Conservation (phyloP, 2,797 vertebrate genomes). For the Bovichtus variegatus region DNA sequence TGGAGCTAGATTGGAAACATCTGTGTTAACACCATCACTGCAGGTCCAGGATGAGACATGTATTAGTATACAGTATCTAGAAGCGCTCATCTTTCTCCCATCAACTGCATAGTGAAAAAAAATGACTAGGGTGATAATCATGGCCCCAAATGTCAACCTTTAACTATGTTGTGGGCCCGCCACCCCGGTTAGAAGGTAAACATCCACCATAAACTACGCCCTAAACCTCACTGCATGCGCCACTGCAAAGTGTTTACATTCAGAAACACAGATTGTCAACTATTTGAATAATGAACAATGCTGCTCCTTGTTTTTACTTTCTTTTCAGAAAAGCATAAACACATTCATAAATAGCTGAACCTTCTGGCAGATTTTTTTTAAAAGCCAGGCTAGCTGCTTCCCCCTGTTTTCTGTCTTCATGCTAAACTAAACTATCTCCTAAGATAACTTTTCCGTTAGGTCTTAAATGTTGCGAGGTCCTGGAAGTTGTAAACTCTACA, state of each 20-base stretch:
- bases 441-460: background rate
- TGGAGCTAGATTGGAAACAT: background rate
- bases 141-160: conserved; percentile 13
- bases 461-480: background rate
- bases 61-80: conserved; percentile 28
- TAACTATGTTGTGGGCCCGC: conserved; percentile 14
- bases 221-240: background rate
- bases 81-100: conserved; percentile 17
- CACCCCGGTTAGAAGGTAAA: conserved; percentile 7
- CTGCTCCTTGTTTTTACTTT: background rate
- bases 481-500: background rate
- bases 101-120: conserved; percentile 21
- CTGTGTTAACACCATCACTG: conserved; percentile 1
- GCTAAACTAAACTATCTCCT: background rate
- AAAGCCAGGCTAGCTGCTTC: too few species aligned
- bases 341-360: background rate
- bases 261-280: conserved; percentile 1
- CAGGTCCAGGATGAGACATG: conserved; percentile 16
- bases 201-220: background rate
- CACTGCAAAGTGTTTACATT: background rate
- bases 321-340: background rate
- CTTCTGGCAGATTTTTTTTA: background rate
- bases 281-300: background rate
- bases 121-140: conserved; percentile 29
- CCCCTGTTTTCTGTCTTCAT: background rate